Evolutionary conservation across 2,888 invertebrate species (phyloP), one percentile per base, ranked within the genome.

Genomic region (Eupithecia exiguata): DNA sequence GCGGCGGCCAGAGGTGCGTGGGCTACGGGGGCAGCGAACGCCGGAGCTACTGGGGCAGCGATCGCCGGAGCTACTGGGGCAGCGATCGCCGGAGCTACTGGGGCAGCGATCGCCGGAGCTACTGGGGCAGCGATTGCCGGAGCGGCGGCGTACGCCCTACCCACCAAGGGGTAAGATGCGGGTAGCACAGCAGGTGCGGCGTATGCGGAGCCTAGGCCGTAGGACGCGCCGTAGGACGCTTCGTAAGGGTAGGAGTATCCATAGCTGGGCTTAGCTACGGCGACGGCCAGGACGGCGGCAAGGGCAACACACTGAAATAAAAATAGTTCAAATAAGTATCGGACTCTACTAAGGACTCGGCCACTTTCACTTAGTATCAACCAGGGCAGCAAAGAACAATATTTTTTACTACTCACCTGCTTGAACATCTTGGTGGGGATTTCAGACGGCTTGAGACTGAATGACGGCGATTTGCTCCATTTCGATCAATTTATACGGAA

Each of bases 221-320:
- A 25, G 72, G 75, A 16, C 66, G 49, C 49, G 21, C 49, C 75
- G 65, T 68, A 66, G n/a, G 72, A 74, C n/a, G 65, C 67, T 43
- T 68, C 69, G n/a, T 68, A 71, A n/a, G 74, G 74, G 72, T 70
- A 77, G 72, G 53, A 66, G 67, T 62, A 36, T 49, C 69, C 75
- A 7, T 63, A 36, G 70, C 69, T 74, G 16, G 93, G 76, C 86
- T 91, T 86, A 84, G 92, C 86, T 84, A 91, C 83, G 84, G 90
- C 78, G 83, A 92, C 21, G 85, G 92, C 84, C 88, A 87, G 74
- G 75, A 87, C 78, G 78, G 84, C 81, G 76, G 85, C 82, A 74
- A 88, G 81, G 72, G 86, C 78, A 71, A 88, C 25, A 70, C 76
- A 83, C 88, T 88, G 79, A 68, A 86, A 84, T n/a, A 77, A 71